Evolutionary conservation across 2,113 vertebrate species (phyloP), one percentile per base, ranked within the genome.

Genomic region (Seriola rivoliana): DNA sequence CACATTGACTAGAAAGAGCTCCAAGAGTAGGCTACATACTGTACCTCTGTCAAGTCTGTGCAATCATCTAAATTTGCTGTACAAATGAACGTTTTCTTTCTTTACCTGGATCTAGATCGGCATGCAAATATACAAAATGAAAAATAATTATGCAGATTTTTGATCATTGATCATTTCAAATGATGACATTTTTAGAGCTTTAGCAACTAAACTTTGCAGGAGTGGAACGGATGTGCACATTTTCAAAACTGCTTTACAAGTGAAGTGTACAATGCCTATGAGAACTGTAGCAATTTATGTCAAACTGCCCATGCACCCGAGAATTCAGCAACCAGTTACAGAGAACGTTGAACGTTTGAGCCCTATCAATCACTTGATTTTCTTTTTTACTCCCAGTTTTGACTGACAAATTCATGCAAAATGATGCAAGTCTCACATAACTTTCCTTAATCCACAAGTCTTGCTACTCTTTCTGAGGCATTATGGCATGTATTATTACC

Each of bases 401-500:
- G 34, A 64, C 42, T 8, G 4, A 55, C 7, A 62, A 46, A 71
- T 50, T 32, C 1, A 73, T 59, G 69, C 12, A 55, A 68, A 71
- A 46, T 25, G 38, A 34, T 16, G 0, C 23, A 70, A 64, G 19
- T 84, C 59, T 29, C 40, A 60, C 59, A 72, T 71, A 70, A 68
- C 32, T 44, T 44, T 36, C 40, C 16, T 75, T 73, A 80, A 86
- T 78, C 78, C 36, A 12, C 19, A 44, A 57, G 34, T 50, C 34
- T 82, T 72, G 9, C 40, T 42, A 42, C 8, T 42, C 8, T 60
- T 36, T 42, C 42, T 69, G 54, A 58, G 48, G 59, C 58, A 71
- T 17, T 36, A 25, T 68, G 81, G 71, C 36, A 52, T 74, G 59
- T n/a, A 55, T 57, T 90, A 72, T 80, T 84, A 66, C 14, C 1